phyloP scores from a whole-genome alignment of 2,797 vertebrate species.

The Ibycter americanus region DNA sequence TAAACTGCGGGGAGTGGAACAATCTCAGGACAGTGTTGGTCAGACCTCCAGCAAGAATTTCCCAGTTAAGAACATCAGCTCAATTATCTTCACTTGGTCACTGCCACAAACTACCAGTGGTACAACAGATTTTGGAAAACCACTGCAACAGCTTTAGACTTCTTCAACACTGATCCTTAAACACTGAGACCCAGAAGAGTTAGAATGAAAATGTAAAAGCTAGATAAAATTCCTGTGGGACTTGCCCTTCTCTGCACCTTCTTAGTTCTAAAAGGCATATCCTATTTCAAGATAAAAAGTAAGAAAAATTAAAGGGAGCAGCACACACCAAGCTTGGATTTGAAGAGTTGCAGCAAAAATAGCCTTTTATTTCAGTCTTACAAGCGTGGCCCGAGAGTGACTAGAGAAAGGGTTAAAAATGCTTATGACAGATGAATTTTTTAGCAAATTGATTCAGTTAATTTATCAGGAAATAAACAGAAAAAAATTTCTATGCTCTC shows the following conservation, averaged over 20 bases:
- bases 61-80: neutral
- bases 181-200: neutral
- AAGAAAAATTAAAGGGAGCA: neutral
- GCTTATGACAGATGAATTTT: neutral
- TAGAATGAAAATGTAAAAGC: neutral
- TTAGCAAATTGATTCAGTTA: neutral
- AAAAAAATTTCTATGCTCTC: neutral
- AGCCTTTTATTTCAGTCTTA: neutral
- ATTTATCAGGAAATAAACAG: neutral
- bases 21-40: fast-evolving
- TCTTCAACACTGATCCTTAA: neutral
- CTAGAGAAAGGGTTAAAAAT: neutral
- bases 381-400: fast-evolving
- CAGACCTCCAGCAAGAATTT: neutral
- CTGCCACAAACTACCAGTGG: neutral
- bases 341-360: neutral
- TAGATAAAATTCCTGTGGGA: neutral
- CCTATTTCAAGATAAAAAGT: neutral
- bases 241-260: neutral
- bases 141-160: neutral
- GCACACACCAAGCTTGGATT: neutral
- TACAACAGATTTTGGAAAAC: neutral
- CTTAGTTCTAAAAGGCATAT: neutral
- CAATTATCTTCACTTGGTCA: neutral
- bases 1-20: neutral